Evolutionary conservation across 2,888 invertebrate species (phyloP), one percentile per base, ranked within the genome.

Genomic region (Odontothrips loti): DNA sequence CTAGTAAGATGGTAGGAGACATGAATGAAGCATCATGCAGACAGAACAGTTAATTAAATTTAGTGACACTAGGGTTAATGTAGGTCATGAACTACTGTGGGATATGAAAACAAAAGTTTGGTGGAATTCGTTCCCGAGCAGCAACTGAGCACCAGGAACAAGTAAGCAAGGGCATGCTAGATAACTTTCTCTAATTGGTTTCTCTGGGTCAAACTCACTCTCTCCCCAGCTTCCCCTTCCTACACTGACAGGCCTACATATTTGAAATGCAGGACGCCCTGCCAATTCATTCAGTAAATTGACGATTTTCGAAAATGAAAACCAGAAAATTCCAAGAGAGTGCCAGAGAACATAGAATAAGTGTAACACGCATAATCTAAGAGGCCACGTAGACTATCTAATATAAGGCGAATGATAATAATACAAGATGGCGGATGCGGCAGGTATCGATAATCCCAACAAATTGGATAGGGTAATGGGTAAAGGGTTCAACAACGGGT

Each of bases 401-500:
- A 75, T 27, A 27, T 27, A 23, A 47, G 23, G 47, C 51, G 47
- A 63, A 17, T 20, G 79, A 79, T 15, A 23, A 23, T 51, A 27
- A 58, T 47, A 43, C 23, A 79, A 58, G 47, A 43, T 51, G 68
- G 68, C 79, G 47, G 81, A 51, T 48, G 68, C 79, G 79, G 81
- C 34, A 34, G 43, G 27, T 47, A 47, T 47, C 29, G 68, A 63
- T 15, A 68, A 80, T 27, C 23, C 29, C 9, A 43, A 29, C 48
- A 34, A 47, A 51, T 68, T 27, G 47, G 43, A 47, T n/a, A 47
- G 68, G 83, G 84, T 84, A 83, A 83, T 83, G 83, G 84, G 82
- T 82, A 79, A 58, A 79, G 82, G 80, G 83, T 47, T 43, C 89
- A 89, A 89, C 87, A 88, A 87, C 88, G 85, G 85, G 86, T 86